Percentiles rank a stretch among this genome's conserved stretches.
These are phyloP conservation scores for Xestia c-nigrum DNA, from an alignment of 2,888 invertebrate genomes.

Conservation along the genomic window DNA sequence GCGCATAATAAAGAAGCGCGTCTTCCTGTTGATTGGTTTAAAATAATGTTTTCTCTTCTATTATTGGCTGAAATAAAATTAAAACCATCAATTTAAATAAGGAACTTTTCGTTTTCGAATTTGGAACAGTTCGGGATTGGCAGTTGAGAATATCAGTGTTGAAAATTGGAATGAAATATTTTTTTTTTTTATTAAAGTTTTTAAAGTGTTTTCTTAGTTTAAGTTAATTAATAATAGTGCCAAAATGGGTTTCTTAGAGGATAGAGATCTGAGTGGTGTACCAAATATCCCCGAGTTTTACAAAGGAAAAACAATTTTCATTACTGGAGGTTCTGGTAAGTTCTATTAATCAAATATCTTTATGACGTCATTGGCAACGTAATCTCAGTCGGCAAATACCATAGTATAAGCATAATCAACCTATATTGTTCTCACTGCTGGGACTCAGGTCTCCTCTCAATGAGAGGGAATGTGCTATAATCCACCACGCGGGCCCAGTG, in stretches of 20 bases:
- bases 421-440: no score
- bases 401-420: neutral
- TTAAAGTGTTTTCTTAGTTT: neutral
- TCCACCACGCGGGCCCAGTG: no score
- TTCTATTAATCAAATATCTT: neutral
- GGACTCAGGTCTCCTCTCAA: no score
- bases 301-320: constrained; percentile 92
- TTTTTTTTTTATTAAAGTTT: neutral
- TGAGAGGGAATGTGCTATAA: no score
- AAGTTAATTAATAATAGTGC: neutral
- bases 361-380: neutral
- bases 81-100: constrained; percentile 24
- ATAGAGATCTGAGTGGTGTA: constrained; percentile 70
- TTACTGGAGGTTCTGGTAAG: constrained; percentile 94
- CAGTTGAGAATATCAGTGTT: constrained; percentile 35
- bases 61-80: constrained; percentile 25
- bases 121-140: constrained; percentile 28
- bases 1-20: constrained; percentile 10
- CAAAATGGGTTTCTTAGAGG: constrained; percentile 80
- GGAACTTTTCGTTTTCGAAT: constrained; percentile 13
- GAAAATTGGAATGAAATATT: constrained; percentile 13
- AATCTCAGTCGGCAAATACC: neutral
- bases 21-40: constrained; percentile 31
- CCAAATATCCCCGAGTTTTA: constrained; percentile 92
- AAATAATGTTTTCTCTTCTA: neutral